Evolutionary conservation across 2,797 vertebrate genomes (phyloP).

Genomic region (Rhinogobio ventralis): DNA sequence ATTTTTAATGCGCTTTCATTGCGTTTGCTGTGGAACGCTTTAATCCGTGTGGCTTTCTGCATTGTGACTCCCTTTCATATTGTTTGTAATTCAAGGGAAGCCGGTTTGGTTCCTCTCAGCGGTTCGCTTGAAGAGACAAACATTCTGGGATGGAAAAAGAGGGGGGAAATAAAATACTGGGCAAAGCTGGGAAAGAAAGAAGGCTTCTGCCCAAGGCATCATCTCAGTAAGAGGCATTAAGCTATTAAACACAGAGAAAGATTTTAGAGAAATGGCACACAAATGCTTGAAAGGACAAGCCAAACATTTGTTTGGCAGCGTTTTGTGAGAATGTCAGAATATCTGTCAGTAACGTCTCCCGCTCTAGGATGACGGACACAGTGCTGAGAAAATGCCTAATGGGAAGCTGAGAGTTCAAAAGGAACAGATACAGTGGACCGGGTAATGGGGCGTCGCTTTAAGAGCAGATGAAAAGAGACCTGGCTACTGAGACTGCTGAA

Average conservation of each 20-base stretch:
- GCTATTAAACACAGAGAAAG: slow-evolving; percentile 69
- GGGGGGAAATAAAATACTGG: slow-evolving; percentile 54
- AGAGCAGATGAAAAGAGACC: slow-evolving; percentile 38
- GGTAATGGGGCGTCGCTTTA: slow-evolving; percentile 63
- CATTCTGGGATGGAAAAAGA: slow-evolving; percentile 35
- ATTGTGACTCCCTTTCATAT: slow-evolving; percentile 23
- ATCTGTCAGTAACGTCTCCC: slow-evolving; percentile 69
- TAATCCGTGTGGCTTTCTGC: slow-evolving; percentile 19
- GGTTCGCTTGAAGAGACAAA: slow-evolving; percentile 58
- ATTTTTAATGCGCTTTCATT: slow-evolving; percentile 12
- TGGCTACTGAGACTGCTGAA: slow-evolving; percentile 18
- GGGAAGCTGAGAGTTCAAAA: slow-evolving; percentile 59
- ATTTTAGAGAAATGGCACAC: slow-evolving; percentile 56
- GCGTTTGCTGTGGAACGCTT: neutral
- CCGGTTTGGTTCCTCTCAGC: slow-evolving; percentile 51
- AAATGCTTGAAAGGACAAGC: slow-evolving; percentile 62
- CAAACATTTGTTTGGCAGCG: slow-evolving; percentile 62
- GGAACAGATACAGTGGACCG: slow-evolving; percentile 48
- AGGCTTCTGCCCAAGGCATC: slow-evolving; percentile 62
- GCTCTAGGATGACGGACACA: slow-evolving; percentile 66
- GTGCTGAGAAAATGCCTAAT: slow-evolving; percentile 61
- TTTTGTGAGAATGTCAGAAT: slow-evolving; percentile 69
- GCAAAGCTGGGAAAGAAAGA: slow-evolving; percentile 56
- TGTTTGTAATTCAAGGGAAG: slow-evolving; percentile 15
- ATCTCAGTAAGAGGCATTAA: slow-evolving; percentile 65